Base-by-base conservation (phyloP, 2,888 invertebrate species). In the Lasioglossum oenotherae region DNA sequence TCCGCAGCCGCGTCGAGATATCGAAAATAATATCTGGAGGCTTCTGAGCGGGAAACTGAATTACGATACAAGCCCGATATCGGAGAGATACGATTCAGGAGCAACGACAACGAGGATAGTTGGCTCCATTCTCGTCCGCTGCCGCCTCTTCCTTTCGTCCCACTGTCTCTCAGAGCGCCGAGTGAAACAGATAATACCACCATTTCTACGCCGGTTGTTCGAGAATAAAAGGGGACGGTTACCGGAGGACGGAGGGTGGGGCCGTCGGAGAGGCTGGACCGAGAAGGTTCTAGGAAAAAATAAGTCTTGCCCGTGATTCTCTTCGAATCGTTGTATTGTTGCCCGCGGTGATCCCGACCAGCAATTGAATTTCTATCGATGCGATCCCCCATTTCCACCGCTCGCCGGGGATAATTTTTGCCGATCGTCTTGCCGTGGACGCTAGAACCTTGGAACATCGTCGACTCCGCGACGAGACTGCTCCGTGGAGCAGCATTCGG, bases 1-100 rank as follows among this genome's bases (percentile, higher is more conserved):
- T 27, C 46, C 82, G 80, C 74, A n/a, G 75, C 82, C 60, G 74
- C 46, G 67, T 69, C 82, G 87, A 90, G 89, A 92, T 90, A 91
- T 89, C 92, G 92, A 92, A 92, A 92, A 93, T 93, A 93, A 93
- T 92, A 94, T 90, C 90, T 80, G 80, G 85, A 74, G 82, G 74
- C 74, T 80, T 86, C 82, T 78, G 84, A 83, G 78, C 85, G 86
- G 85, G 86, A 91, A 91, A 92, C 91, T 89, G 91, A 92, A 92
- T 93, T 91, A 90, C 90, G 87, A 86, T 87, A 89, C 78, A 89
- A 79, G 84, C 82, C 74, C 89, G 89, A 90, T 88, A 85, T 88
- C 84, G 82, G 67, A 49, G 75, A 87, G 87, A 91, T 87, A 81
- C 85, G 86, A 89, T 90, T 88, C 86, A 73, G 87, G 80, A 82